phyloP scores from a whole-genome alignment of 2,113 vertebrate species.

The Penelope pileata region DNA sequence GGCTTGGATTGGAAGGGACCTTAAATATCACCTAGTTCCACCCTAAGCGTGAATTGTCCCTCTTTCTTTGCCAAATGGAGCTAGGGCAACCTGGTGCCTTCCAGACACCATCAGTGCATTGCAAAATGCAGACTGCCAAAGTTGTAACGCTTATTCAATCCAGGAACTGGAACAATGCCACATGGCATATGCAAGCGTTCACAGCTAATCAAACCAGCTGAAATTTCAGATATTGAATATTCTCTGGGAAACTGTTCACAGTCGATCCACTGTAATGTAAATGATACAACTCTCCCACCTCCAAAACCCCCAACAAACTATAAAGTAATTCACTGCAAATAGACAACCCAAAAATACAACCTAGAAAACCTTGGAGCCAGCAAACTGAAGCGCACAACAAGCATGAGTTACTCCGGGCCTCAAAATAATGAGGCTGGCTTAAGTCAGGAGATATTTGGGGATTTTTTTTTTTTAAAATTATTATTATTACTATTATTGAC shows the following conservation, averaged over 20 bases:
- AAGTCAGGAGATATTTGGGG: neutral
- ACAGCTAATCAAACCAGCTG: conserved; percentile 58
- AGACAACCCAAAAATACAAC: neutral
- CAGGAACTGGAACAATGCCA: conserved; percentile 51
- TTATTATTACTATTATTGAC: neutral
- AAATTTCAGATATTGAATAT: conserved; percentile 40
- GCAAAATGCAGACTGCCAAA: neutral
- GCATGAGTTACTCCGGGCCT: neutral
- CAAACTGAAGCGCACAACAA: neutral
- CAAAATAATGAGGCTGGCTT: neutral
- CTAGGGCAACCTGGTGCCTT: neutral
- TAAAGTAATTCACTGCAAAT: neutral
- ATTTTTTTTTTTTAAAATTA: neutral
- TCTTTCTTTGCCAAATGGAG: neutral
- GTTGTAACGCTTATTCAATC: neutral
- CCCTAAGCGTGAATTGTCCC: neutral
- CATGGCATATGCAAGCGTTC: conserved; percentile 51
- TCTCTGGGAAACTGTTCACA: conserved; percentile 11
- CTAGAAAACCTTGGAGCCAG: neutral
- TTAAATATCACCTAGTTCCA: neutral
- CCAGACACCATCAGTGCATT: neutral
- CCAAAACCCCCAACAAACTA: neutral
- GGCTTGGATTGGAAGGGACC: neutral
- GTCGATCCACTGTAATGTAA: conserved; percentile 52
- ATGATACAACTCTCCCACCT: conserved; percentile 42